These are phyloP conservation scores for Creontiades dilutus DNA, from an alignment of 2,888 invertebrate genomes.

Conservation along the genomic window DNA sequence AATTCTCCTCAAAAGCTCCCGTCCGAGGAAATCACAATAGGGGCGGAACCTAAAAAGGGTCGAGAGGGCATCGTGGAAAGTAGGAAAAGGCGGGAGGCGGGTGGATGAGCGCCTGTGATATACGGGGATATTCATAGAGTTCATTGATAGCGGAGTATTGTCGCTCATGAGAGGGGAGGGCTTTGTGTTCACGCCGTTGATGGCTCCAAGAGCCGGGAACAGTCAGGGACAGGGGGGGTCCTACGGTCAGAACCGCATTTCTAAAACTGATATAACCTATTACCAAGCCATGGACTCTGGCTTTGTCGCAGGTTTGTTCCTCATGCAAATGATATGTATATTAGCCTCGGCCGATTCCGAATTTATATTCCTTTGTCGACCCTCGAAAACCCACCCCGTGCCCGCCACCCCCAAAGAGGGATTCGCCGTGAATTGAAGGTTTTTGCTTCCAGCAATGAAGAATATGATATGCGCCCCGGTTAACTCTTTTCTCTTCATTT, in stretches of 20 bases:
- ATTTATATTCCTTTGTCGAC: conserved; percentile 72
- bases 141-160: conserved; percentile 56
- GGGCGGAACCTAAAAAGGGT: neutral
- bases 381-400: conserved; percentile 12
- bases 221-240: conserved; percentile 18
- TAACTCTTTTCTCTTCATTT: conserved; percentile 69
- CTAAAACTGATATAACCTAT: conserved; percentile 71
- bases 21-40: neutral
- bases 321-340: conserved; percentile 73
- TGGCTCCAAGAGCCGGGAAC: neutral
- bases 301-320: conserved; percentile 69
- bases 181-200: conserved; percentile 51
- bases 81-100: neutral
- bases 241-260: conserved; percentile 61
- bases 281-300: conserved; percentile 52
- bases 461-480: conserved; percentile 64
- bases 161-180: conserved; percentile 51
- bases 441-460: conserved; percentile 60
- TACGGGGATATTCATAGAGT: conserved; percentile 60
- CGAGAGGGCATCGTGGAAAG: neutral
- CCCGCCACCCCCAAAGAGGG: conserved; percentile 41
- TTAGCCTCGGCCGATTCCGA: conserved; percentile 69
- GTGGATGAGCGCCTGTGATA: conserved; percentile 41
- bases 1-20: neutral
- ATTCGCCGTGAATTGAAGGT: conserved; percentile 62